Evolutionary conservation across 2,797 vertebrate genomes (phyloP).

Genomic region (Phylloscopus collybita): DNA sequence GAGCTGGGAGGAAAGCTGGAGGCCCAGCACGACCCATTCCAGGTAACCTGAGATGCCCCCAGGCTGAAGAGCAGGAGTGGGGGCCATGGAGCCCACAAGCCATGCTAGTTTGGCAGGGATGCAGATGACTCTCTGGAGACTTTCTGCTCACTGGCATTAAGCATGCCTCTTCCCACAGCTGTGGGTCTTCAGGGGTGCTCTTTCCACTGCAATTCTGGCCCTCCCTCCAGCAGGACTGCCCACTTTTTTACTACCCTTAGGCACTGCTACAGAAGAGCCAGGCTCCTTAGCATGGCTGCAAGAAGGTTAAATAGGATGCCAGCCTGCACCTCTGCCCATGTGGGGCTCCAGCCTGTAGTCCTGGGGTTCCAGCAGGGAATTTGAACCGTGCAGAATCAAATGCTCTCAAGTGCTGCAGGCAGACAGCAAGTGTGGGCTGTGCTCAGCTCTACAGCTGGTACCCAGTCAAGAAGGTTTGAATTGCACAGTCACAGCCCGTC

Average conservation of each 20-base stretch:
- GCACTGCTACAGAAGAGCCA: background rate
- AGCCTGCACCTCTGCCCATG: background rate
- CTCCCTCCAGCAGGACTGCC: background rate
- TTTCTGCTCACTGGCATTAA: background rate
- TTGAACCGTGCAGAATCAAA: background rate
- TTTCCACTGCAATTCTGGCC: background rate
- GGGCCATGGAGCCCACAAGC: background rate
- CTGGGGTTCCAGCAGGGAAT: background rate
- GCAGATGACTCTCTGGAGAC: background rate
- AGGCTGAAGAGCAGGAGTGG: background rate
- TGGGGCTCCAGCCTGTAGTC: background rate
- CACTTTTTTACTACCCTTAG: background rate
- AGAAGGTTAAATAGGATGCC: background rate
- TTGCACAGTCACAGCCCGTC: background rate
- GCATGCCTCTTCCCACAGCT: background rate
- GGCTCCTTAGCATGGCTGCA: background rate
- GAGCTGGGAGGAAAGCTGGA: background rate
- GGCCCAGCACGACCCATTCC: background rate
- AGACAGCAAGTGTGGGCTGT: background rate
- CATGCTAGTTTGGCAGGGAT: background rate
- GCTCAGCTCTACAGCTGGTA: slow-evolving; percentile 39
- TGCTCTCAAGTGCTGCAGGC: background rate
- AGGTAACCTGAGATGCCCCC: background rate
- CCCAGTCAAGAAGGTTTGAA: slow-evolving; percentile 3
- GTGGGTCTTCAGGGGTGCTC: background rate